These are phyloP conservation scores for Rapana venosa DNA, from an alignment of 2,888 invertebrate genomes.

Conservation along the genomic window DNA sequence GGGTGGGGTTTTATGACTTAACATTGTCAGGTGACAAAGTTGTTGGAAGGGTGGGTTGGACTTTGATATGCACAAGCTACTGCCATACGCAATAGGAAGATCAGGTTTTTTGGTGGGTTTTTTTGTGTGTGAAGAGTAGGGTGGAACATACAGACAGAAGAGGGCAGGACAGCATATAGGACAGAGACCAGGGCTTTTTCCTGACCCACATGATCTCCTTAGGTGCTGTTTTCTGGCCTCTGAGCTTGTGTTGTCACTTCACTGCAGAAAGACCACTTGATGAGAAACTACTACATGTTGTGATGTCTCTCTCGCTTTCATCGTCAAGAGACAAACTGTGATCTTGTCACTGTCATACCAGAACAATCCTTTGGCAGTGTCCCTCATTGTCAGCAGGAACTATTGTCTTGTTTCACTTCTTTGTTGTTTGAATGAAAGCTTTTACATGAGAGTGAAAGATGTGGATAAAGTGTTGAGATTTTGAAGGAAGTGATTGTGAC, in stretches of 20 bases:
- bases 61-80: background rate
- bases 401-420: background rate
- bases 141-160: background rate
- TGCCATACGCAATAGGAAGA: conserved; percentile 24
- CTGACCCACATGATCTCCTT: conserved; percentile 25
- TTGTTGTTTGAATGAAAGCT: background rate
- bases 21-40: no score
- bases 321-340: conserved; percentile 28
- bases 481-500: background rate
- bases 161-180: background rate
- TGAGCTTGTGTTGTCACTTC: background rate
- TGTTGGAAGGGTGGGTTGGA: background rate
- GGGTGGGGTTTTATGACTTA: background rate
- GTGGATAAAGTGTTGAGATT: background rate
- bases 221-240: conserved; percentile 36
- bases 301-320: background rate
- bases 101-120: background rate
- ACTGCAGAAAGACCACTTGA: background rate
- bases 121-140: background rate
- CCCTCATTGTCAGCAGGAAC: background rate
- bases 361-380: background rate
- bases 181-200: conserved; percentile 15
- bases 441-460: background rate
- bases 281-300: background rate
- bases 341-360: conserved; percentile 23